Percentiles rank a stretch among this genome's conserved stretches.
Conservation (phyloP, 2,113 vertebrate genomes). For the Lophochroa leadbeateri region DNA sequence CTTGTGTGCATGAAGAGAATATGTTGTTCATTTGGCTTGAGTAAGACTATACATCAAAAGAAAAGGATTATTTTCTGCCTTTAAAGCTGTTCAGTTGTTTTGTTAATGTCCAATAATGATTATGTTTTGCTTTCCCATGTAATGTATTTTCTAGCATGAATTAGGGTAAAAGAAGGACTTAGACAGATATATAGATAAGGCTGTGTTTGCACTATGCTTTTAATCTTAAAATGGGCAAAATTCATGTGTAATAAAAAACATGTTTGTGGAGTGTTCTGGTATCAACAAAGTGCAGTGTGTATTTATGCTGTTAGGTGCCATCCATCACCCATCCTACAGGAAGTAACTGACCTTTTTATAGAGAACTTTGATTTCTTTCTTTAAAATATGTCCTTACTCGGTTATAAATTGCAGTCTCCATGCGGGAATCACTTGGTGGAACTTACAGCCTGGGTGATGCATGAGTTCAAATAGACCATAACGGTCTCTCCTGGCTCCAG, state of each 20-base stretch:
- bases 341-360: not conserved
- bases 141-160: not conserved
- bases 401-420: not conserved
- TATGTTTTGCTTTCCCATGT: not conserved
- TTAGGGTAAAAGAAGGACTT: not conserved
- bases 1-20: rapidly evolving
- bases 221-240: not conserved
- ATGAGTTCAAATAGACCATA: not conserved
- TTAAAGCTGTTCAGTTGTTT: not conserved
- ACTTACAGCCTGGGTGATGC: not conserved
- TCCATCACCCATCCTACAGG: not conserved
- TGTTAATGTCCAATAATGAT: not conserved
- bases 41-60: not conserved
- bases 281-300: not conserved
- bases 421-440: not conserved
- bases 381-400: not conserved
- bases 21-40: not conserved
- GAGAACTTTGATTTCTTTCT: not conserved
- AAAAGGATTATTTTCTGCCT: not conserved
- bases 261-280: not conserved
- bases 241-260: not conserved
- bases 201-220: not conserved
- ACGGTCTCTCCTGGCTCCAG: not conserved
- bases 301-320: not conserved
- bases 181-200: not conserved